A percentile compares a stretch with the other conserved stretches of the same genome.
phyloP scores from a whole-genome alignment of 23 tunicate species.

The Trididemnum clinides region DNA sequence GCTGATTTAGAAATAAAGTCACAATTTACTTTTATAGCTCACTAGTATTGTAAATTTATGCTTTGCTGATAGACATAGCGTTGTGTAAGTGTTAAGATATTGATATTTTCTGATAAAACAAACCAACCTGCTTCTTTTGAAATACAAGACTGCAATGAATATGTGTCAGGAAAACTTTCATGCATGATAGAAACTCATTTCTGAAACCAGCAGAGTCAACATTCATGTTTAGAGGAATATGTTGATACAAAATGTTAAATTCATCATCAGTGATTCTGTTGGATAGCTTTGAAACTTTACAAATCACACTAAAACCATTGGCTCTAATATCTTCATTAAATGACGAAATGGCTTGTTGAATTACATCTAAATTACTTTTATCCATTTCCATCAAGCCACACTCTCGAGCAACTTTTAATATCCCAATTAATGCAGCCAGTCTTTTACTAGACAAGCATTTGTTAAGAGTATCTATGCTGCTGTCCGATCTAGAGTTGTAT shows the following conservation, averaged over 20 bases:
- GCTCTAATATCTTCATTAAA: constrained; percentile 26
- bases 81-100: no score
- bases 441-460: not conserved
- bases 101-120: no score
- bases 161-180: constrained; percentile 11
- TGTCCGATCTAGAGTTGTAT: not conserved
- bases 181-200: constrained; percentile 34
- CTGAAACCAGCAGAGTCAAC: constrained; percentile 53
- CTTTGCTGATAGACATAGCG: no score
- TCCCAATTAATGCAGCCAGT: constrained; percentile 41
- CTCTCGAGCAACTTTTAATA: constrained; percentile 30
- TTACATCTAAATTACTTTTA: constrained; percentile 13
- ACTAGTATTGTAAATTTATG: no score
- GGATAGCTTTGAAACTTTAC: constrained; percentile 23
- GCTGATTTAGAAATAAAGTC: no score
- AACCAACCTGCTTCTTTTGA: constrained; percentile 33
- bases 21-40: no score
- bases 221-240: constrained; percentile 56
- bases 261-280: constrained; percentile 23
- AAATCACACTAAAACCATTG: constrained; percentile 45
- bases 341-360: constrained; percentile 1
- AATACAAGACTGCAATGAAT: not conserved
- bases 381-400: constrained; percentile 2
- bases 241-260: constrained; percentile 21
- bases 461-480: not conserved